Conservation (phyloP, 2,888 invertebrate genomes). For the Synergus itoensis region DNA sequence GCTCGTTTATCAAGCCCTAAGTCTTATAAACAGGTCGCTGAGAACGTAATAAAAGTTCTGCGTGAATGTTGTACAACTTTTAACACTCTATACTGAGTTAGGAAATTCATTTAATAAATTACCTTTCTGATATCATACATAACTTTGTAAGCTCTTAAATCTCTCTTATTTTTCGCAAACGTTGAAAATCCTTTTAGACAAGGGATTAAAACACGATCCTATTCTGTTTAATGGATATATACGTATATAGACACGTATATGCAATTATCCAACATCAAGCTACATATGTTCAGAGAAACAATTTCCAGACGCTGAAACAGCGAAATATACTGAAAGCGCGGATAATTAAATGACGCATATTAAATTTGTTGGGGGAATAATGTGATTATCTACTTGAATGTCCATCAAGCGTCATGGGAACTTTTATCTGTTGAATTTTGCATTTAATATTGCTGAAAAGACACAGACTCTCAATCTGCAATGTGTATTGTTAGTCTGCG, state of each 20-base stretch:
- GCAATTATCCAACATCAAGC: background rate
- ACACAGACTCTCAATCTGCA: background rate
- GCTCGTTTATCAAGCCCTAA: conserved; percentile 9
- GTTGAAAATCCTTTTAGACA: background rate
- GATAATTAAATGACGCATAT: background rate
- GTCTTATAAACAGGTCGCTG: conserved; percentile 1
- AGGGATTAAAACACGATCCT: background rate
- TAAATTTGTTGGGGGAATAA: background rate
- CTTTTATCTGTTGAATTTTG: background rate
- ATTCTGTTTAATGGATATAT: background rate
- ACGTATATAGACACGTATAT: background rate
- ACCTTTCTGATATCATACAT: background rate
- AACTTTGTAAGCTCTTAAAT: background rate
- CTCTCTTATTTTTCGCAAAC: background rate
- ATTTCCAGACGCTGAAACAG: background rate
- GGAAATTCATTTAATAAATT: background rate
- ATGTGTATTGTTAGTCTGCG: background rate
- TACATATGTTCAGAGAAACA: background rate
- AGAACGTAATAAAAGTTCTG: conserved; percentile 19
- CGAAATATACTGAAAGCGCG: background rate
- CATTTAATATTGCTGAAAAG: background rate
- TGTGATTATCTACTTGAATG: background rate
- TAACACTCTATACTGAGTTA: background rate
- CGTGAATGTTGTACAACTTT: conserved; percentile 1
- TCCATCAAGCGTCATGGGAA: background rate